phyloP scores from a whole-genome alignment of 2,888 invertebrate genomes.

The Cerastis leucographa region DNA sequence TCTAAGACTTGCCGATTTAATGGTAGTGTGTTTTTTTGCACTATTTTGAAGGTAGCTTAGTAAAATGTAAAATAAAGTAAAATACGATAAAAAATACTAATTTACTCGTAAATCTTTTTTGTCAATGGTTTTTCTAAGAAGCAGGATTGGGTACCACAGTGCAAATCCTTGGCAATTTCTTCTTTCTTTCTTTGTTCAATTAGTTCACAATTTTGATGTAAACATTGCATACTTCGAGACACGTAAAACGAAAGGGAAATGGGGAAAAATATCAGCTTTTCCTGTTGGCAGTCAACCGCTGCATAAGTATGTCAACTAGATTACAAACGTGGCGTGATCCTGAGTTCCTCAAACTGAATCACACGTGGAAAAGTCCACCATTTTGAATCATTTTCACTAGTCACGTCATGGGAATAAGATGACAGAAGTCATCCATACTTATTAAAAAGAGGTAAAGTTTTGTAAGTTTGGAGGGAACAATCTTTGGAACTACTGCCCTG shows the following conservation, averaged over 20 bases:
- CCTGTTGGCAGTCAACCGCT: slow-evolving; percentile 38
- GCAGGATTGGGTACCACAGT: neutral
- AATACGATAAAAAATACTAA: no score
- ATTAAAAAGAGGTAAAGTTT: neutral
- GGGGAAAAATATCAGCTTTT: slow-evolving; percentile 14
- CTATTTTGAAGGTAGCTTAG: neutral
- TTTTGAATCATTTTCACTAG: slow-evolving; percentile 23
- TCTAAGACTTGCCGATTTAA: no score
- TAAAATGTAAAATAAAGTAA: no score
- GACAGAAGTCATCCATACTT: neutral
- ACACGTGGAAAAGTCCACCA: slow-evolving; percentile 24
- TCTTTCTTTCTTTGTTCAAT: no score
- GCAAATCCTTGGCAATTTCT: slow-evolving; percentile 37
- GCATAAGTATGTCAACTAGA: slow-evolving; percentile 18
- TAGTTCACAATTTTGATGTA: slow-evolving; percentile 13
- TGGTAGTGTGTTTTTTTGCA: neutral
- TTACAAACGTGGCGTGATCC: neutral
- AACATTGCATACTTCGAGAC: neutral
- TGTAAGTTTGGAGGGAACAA: neutral
- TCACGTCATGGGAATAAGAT: neutral
- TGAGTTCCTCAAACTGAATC: slow-evolving; percentile 16
- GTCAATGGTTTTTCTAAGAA: neutral
- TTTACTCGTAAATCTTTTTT: no score
- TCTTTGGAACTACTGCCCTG: no score
- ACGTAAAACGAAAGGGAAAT: slow-evolving; percentile 20